Evolutionary conservation across 2,797 vertebrate genomes (phyloP).

Genomic region (Spondyliosoma cantharus): DNA sequence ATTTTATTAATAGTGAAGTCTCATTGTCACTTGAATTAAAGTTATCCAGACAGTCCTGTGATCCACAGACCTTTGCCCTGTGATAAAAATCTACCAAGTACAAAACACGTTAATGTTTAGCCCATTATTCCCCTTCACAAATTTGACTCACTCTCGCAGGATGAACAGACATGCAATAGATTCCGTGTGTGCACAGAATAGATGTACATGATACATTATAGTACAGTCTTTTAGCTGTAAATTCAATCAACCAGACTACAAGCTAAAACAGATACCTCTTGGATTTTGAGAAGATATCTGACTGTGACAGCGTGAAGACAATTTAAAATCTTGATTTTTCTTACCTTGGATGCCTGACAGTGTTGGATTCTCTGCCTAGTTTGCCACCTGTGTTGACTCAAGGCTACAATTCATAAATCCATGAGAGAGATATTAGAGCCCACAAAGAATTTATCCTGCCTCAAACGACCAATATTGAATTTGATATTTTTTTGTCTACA

Average conservation of each 20-base stretch:
- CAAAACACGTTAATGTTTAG: not conserved
- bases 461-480: conserved; percentile 7
- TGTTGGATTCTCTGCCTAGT: conserved; percentile 1
- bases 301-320: not conserved
- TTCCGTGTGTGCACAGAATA: not conserved
- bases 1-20: not conserved
- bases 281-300: not conserved
- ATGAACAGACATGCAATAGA: not conserved
- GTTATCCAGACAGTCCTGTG: not conserved
- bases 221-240: not conserved
- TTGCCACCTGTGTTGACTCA: conserved; percentile 24
- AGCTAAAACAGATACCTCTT: not conserved
- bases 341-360: conserved; percentile 18
- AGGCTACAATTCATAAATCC: conserved; percentile 11
- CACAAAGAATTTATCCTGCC: not conserved
- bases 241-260: not conserved
- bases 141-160: not conserved
- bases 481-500: not conserved
- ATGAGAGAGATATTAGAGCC: conserved; percentile 11
- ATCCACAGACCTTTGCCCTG: not conserved
- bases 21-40: not conserved
- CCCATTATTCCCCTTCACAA: not conserved
- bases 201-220: not conserved
- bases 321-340: conserved; percentile 5
- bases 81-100: not conserved